phyloP scores from a whole-genome alignment of 2,888 invertebrate genomes.

The Metalampra italica region DNA sequence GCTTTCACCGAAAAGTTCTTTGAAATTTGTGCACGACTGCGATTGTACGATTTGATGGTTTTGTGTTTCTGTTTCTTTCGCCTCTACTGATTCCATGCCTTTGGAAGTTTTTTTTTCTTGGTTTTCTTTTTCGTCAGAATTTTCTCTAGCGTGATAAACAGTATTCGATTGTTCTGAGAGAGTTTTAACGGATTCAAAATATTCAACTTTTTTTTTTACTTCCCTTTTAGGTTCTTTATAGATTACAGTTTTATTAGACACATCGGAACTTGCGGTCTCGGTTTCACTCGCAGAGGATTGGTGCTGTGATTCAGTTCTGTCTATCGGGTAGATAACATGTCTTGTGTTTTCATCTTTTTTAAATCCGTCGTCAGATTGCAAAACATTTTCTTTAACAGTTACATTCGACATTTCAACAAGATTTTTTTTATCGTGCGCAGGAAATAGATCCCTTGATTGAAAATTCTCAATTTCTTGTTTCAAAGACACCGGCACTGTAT shows the following conservation, averaged over 20 bases:
- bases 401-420: constrained; percentile 9
- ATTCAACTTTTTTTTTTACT: constrained; percentile 86
- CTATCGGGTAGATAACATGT: constrained; percentile 38
- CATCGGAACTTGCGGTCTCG: constrained; percentile 85
- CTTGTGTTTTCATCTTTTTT: constrained; percentile 66
- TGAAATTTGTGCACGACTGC: constrained; percentile 85
- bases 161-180: constrained; percentile 65
- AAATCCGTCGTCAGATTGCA: constrained; percentile 51
- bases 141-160: constrained; percentile 75
- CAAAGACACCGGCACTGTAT: constrained; percentile 29
- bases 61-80: constrained; percentile 33
- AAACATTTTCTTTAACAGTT: constrained; percentile 9
- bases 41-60: constrained; percentile 72
- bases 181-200: constrained; percentile 85
- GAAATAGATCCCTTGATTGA: background rate
- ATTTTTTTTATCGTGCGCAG: constrained; percentile 4
- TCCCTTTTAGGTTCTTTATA: constrained; percentile 79
- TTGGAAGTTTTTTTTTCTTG: constrained; percentile 23
- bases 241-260: constrained; percentile 84
- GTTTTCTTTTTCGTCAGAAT: constrained; percentile 67
- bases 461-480: constrained; percentile 81
- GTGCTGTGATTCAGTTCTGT: constrained; percentile 49
- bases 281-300: constrained; percentile 81
- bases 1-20: constrained; percentile 89
- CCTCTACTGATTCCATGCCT: constrained; percentile 19